phyloP scores from a whole-genome alignment of 2,113 vertebrate species.

The Gambusia affinis region DNA sequence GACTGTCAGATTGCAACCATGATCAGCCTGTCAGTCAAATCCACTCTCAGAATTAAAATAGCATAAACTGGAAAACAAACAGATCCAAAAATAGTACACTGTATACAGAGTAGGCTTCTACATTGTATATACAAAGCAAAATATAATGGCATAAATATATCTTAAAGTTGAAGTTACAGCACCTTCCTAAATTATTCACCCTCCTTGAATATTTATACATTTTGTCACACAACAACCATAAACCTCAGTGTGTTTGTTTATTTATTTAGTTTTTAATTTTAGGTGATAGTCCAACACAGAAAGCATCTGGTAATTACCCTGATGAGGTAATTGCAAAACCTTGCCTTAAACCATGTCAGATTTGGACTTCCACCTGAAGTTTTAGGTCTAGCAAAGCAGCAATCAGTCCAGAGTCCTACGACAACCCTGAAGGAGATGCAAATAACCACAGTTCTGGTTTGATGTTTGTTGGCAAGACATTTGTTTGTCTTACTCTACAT shows the following conservation, averaged over 20 bases:
- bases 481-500: background rate
- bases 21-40: slow-evolving; percentile 42
- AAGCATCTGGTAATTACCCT: background rate
- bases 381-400: background rate
- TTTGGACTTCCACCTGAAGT: background rate
- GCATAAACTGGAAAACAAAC: background rate
- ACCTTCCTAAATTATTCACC: background rate
- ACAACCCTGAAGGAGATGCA: background rate
- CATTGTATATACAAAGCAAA: background rate
- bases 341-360: background rate
- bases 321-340: background rate
- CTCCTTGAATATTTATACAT: background rate
- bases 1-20: slow-evolving; percentile 32
- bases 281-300: background rate
- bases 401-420: background rate
- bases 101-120: background rate
- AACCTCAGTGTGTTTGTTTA: background rate
- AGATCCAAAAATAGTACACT: background rate
- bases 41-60: slow-evolving; percentile 3
- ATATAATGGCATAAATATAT: background rate
- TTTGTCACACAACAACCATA: background rate
- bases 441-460: background rate
- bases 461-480: background rate
- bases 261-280: background rate
- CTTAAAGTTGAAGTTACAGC: background rate